These are phyloP conservation scores for Odontocolon sp. DNA, from an alignment of 2,888 invertebrate genomes.

Conservation along the genomic window DNA sequence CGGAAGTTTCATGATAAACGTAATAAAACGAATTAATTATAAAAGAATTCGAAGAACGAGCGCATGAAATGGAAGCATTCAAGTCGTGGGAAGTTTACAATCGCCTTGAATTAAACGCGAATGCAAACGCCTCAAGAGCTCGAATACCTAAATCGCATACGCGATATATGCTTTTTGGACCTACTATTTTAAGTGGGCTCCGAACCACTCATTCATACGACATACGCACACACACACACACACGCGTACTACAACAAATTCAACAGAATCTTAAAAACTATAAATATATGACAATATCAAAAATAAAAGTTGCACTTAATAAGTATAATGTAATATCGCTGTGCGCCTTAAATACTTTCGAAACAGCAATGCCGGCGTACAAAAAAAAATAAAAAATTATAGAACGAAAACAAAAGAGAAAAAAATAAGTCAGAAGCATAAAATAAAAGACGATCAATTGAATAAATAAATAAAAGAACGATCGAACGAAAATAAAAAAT, in stretches of 20 bases:
- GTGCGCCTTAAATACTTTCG: no score
- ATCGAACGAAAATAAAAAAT: no score
- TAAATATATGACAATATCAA: not conserved
- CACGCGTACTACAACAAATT: not conserved
- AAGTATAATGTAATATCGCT: no score
- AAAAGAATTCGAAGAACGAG: not conserved
- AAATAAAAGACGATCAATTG: no score
- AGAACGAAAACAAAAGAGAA: no score
- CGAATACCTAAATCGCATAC: constrained; percentile 14
- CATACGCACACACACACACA: not conserved
- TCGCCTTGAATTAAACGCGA: not conserved
- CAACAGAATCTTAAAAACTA: not conserved
- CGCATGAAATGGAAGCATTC: constrained; percentile 1
- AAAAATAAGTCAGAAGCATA: no score
- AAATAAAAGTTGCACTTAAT: not conserved
- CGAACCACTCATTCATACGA: constrained; percentile 9
- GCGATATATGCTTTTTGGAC: not conserved
- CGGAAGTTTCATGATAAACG: no score
- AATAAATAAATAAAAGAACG: no score
- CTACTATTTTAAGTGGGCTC: not conserved
- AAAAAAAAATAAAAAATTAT: no score
- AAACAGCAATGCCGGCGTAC: no score
- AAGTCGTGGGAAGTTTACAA: not conserved
- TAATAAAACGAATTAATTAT: no score
- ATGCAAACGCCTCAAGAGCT: not conserved